A percentile compares a stretch with the other conserved stretches of the same genome.
phyloP scores from a whole-genome alignment of 2,797 vertebrate genomes.

The Coregonus sp. region DNA sequence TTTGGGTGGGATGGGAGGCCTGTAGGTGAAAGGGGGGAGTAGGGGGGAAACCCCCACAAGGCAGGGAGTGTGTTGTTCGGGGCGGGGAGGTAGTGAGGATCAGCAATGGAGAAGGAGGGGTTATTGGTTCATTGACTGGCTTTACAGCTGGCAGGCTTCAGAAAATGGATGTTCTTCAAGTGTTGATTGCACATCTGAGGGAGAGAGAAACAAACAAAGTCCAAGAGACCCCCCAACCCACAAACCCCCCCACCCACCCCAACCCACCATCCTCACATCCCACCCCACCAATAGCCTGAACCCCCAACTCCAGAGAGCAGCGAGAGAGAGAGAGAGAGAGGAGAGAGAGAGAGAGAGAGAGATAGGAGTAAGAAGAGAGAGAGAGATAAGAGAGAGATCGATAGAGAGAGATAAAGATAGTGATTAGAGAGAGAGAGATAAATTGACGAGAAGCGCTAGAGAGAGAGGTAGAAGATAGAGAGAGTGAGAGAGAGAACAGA shows the following conservation, averaged over 20 bases:
- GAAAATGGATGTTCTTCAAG: conserved; percentile 62
- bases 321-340: too few species aligned
- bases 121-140: conserved; percentile 66
- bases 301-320: neutral
- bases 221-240: conserved; percentile 37
- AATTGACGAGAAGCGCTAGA: too few species aligned
- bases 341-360: too few species aligned
- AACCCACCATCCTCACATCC: conserved; percentile 9
- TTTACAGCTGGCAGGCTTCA: conserved; percentile 57
- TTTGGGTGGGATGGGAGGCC: conserved; percentile 17
- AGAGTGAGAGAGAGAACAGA: neutral
- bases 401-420: too few species aligned
- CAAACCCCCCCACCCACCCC: conserved; percentile 6
- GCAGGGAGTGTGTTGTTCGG: neutral
- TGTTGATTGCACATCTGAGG: conserved; percentile 66
- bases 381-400: too few species aligned
- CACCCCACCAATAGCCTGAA: neutral
- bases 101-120: conserved; percentile 20
- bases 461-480: too few species aligned
- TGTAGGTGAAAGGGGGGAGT: conserved; percentile 8
- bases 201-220: conserved; percentile 42
- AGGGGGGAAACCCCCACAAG: neutral
- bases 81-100: neutral
- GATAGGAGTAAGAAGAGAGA: too few species aligned
- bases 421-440: too few species aligned